A percentile compares a stretch with the other conserved stretches of the same genome.
Conservation (phyloP, 1,140 invertebrate genomes). For the Drosophila paulistorum region DNA sequence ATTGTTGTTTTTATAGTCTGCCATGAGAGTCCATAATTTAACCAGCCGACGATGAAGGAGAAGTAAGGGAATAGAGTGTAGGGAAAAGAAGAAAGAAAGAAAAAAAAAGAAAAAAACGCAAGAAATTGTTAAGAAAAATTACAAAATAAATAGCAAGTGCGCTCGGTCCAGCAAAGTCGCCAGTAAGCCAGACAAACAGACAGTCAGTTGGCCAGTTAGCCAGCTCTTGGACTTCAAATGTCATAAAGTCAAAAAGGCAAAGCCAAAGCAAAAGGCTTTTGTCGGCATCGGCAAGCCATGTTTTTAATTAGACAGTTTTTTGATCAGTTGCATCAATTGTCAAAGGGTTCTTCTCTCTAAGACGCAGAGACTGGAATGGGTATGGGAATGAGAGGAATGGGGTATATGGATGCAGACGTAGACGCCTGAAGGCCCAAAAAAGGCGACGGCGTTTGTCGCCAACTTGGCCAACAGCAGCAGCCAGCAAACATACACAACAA, state of each 20-base stretch:
- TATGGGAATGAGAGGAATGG: neutral
- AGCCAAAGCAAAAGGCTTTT: slow-evolving; percentile 51
- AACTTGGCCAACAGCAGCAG: slow-evolving; percentile 61
- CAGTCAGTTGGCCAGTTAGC: too few species aligned
- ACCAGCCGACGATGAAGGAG: slow-evolving; percentile 41
- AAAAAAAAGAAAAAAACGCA: slow-evolving; percentile 3
- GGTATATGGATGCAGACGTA: slow-evolving; percentile 40
- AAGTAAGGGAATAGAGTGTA: neutral
- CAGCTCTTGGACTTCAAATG: slow-evolving; percentile 44
- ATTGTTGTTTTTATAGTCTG: slow-evolving; percentile 72
- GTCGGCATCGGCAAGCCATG: slow-evolving; percentile 76
- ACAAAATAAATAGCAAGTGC: slow-evolving; percentile 75
- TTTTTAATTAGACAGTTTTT: slow-evolving; percentile 79
- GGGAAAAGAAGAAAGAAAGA: slow-evolving; percentile 30
- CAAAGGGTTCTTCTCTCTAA: slow-evolving; percentile 38
- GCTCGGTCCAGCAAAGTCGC: neutral
- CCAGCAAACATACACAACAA: neutral
- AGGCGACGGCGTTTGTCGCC: slow-evolving; percentile 76
- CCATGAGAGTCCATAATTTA: slow-evolving; percentile 74
- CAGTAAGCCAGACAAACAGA: neutral
- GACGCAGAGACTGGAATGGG: slow-evolving; percentile 20
- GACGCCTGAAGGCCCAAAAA: slow-evolving; percentile 73
- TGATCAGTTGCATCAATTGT: slow-evolving; percentile 77
- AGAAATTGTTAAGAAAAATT: slow-evolving; percentile 69
- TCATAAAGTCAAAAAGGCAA: slow-evolving; percentile 70